phyloP scores from a whole-genome alignment of 2,888 invertebrate genomes.

The Volucella bombylans region DNA sequence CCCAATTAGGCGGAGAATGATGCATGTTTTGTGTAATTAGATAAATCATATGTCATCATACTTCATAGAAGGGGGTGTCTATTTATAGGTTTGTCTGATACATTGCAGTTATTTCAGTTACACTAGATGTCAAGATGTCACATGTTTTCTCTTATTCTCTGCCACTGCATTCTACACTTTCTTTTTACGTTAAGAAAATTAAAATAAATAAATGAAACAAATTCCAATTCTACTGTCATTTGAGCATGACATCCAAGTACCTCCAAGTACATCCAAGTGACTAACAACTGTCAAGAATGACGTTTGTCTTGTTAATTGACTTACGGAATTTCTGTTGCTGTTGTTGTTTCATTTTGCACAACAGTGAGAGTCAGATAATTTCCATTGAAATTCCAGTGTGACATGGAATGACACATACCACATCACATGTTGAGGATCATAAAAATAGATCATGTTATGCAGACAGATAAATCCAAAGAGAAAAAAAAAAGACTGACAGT shows the following conservation, averaged over 20 bases:
- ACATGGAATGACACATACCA: conserved; percentile 35
- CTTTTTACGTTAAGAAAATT: conserved; percentile 40
- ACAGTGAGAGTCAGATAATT: conserved; percentile 32
- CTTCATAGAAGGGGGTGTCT: conserved; percentile 21
- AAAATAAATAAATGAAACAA: conserved; percentile 7
- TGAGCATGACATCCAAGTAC: conserved; percentile 66
- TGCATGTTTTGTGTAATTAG: conserved; percentile 39
- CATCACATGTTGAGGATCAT: conserved; percentile 18
- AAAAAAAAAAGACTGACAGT: conserved; percentile 29
- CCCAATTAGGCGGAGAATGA: conserved; percentile 42
- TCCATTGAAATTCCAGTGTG: conserved; percentile 47
- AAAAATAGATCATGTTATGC: conserved; percentile 38
- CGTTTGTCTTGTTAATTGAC: conserved; percentile 44
- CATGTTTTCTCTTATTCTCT: conserved; percentile 17
- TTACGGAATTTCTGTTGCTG: conserved; percentile 33
- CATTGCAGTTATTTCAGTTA: conserved; percentile 43
- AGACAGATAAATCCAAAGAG: conserved; percentile 29
- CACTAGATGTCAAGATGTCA: neutral
- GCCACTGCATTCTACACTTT: conserved; percentile 23
- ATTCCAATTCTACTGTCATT: conserved; percentile 45
- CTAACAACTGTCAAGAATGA: conserved; percentile 43
- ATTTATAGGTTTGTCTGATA: conserved; percentile 42
- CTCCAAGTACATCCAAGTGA: conserved; percentile 36
- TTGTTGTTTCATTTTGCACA: conserved; percentile 1
- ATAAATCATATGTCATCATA: conserved; percentile 42